phyloP scores from a whole-genome alignment of 2,797 vertebrate species.

The Brachymystax lenok region DNA sequence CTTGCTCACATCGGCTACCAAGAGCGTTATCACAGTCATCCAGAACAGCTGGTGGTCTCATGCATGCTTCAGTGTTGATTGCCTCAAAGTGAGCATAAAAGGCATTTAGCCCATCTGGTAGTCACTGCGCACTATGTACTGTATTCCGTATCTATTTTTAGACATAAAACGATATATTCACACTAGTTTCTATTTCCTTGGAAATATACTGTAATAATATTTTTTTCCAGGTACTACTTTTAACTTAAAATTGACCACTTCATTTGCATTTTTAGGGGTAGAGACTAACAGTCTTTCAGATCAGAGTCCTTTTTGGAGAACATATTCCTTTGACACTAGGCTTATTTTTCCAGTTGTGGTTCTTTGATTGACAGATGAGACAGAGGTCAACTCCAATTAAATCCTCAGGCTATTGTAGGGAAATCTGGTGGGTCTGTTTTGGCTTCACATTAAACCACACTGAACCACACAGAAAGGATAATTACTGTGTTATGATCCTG shows the following conservation, averaged over 20 bases:
- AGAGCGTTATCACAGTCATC: no score
- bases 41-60: no score
- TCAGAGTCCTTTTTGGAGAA: slow-evolving; percentile 28
- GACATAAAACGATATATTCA: neutral
- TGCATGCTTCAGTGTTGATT: no score
- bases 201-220: neutral
- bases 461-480: slow-evolving; percentile 15
- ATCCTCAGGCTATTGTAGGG: slow-evolving; percentile 44
- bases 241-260: slow-evolving; percentile 18
- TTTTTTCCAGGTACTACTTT: slow-evolving; percentile 1
- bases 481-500: slow-evolving; percentile 20
- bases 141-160: slow-evolving; percentile 36
- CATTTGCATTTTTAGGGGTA: slow-evolving; percentile 58
- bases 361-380: slow-evolving; percentile 53
- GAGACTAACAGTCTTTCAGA: slow-evolving; percentile 45
- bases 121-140: neutral
- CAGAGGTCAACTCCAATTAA: slow-evolving; percentile 35
- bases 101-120: no score
- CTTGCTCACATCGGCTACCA: no score
- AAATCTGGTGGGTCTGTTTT: slow-evolving; percentile 31
- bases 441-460: slow-evolving; percentile 25
- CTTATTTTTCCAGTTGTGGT: slow-evolving; percentile 52
- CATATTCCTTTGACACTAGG: slow-evolving; percentile 26
- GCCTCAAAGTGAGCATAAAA: no score
- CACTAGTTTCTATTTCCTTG: slow-evolving; percentile 6